These are phyloP conservation scores for Actenoides lindsayi DNA, from an alignment of 2,113 vertebrate species.

Conservation along the genomic window DNA sequence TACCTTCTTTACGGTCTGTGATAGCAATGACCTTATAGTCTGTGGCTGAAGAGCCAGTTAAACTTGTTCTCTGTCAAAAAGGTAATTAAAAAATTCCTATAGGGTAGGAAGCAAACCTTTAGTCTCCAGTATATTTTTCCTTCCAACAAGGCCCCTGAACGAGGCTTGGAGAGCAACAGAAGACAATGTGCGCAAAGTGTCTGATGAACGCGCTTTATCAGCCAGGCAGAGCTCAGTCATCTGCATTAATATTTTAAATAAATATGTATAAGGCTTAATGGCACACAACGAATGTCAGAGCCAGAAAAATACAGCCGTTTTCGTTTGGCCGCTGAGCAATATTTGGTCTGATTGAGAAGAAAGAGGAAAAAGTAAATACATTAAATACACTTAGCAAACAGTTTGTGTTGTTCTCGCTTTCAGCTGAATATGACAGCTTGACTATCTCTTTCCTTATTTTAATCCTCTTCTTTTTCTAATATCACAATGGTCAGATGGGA, in stretches of 20 bases:
- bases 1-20: constrained; percentile 68
- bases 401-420: not conserved
- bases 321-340: not conserved
- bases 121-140: not conserved
- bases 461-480: not conserved
- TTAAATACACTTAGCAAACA: not conserved
- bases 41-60: constrained; percentile 51
- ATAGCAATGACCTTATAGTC: constrained; percentile 69
- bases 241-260: constrained; percentile 61
- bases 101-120: constrained; percentile 39
- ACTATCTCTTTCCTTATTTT: not conserved
- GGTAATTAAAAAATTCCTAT: constrained; percentile 67
- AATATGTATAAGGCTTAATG: not conserved
- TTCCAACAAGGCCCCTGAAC: not conserved
- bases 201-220: not conserved
- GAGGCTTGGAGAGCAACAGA: not conserved
- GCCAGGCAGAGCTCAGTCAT: not conserved
- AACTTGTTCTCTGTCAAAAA: constrained; percentile 70
- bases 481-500: not conserved
- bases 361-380: not conserved
- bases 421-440: not conserved
- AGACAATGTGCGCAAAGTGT: not conserved
- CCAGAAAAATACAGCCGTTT: not conserved
- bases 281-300: not conserved
- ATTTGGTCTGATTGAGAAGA: not conserved